Percentiles rank a stretch among this genome's conserved stretches.
These are phyloP conservation scores for Himalopsyche japonica DNA, from an alignment of 2,888 invertebrate genomes.

Conservation along the genomic window DNA sequence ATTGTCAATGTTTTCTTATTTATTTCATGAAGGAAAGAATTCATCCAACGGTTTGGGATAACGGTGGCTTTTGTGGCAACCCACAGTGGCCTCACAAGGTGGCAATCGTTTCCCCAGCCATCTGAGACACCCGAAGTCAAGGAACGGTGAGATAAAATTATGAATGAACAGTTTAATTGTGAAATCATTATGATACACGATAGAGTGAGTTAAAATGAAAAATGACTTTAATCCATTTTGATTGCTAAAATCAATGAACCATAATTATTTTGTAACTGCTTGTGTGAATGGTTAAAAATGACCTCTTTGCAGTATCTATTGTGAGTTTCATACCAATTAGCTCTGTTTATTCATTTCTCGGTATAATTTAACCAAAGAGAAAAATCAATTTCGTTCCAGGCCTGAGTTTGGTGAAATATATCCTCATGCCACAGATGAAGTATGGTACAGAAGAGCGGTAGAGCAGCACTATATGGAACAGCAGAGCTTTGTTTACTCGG, in stretches of 20 bases:
- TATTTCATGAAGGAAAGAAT: conserved; percentile 68
- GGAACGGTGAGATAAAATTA: background rate
- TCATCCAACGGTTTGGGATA: conserved; percentile 82
- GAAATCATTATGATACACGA: too few species aligned
- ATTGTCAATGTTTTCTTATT: conserved; percentile 3
- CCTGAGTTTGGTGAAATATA: conserved; percentile 74
- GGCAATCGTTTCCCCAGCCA: conserved; percentile 75
- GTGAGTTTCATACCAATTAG: too few species aligned
- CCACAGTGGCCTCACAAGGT: conserved; percentile 86
- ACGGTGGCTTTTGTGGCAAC: conserved; percentile 87
- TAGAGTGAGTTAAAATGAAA: too few species aligned
- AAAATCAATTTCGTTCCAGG: conserved; percentile 48
- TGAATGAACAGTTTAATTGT: too few species aligned
- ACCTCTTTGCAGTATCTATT: too few species aligned
- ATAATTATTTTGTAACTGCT: too few species aligned
- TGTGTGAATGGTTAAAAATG: too few species aligned
- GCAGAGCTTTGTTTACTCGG: conserved; percentile 80
- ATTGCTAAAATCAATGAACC: too few species aligned
- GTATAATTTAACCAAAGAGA: too few species aligned
- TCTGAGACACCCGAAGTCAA: conserved; percentile 48
- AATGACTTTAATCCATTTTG: too few species aligned
- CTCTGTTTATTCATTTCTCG: too few species aligned
- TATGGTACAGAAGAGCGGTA: conserved; percentile 87
- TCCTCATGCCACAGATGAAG: conserved; percentile 81
- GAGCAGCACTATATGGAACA: conserved; percentile 80